Conservation (phyloP, 2,797 vertebrate species). For the Silurus lanzhouensis region DNA sequence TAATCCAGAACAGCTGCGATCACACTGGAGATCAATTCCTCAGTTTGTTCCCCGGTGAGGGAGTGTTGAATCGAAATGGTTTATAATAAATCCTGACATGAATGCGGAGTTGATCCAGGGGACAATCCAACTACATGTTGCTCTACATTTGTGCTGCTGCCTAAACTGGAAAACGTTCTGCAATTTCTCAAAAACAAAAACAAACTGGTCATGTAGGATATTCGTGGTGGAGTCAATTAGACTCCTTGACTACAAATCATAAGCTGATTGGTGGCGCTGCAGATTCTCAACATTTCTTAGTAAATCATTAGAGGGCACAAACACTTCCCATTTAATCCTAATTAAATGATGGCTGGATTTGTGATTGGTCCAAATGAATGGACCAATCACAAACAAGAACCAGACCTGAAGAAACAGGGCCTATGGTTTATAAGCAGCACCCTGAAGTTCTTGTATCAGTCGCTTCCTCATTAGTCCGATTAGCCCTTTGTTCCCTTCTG, state of each 20-base stretch:
- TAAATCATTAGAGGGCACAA: neutral
- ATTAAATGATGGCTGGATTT: too few species aligned
- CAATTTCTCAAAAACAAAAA: neutral
- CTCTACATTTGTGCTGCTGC: neutral
- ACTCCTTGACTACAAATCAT: neutral
- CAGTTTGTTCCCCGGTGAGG: neutral
- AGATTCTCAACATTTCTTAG: neutral
- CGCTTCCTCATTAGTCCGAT: too few species aligned
- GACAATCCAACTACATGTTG: neutral
- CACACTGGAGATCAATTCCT: constrained; percentile 21
- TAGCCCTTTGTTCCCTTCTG: too few species aligned
- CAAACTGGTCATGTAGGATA: neutral
- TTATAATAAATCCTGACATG: constrained; percentile 15
- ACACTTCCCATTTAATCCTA: neutral
- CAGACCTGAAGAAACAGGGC: too few species aligned
- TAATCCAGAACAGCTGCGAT: constrained; percentile 58
- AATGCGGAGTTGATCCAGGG: neutral
- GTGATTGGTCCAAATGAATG: too few species aligned
- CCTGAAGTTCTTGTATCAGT: too few species aligned
- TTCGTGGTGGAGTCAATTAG: neutral
- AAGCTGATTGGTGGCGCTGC: neutral
- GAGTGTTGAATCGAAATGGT: constrained; percentile 23
- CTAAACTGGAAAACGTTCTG: neutral
- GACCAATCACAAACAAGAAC: too few species aligned
- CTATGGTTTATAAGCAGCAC: too few species aligned